Evolutionary conservation across 2,797 vertebrate genomes (phyloP), one percentile per base, ranked within the genome.

Genomic region (Aythya fuligula): DNA sequence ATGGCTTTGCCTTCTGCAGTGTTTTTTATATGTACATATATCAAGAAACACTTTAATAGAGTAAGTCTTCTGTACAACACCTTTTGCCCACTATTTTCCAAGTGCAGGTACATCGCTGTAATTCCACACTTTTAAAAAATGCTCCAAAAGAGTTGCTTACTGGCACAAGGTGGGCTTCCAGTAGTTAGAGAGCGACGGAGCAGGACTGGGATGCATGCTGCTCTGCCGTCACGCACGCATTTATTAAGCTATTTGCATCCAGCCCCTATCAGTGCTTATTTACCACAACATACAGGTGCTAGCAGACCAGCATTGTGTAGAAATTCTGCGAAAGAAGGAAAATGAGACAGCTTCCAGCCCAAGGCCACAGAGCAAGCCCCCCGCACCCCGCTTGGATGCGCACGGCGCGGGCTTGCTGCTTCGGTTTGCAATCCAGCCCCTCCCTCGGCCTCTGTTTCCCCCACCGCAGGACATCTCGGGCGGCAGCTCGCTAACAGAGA

Each of bases 1-100:
- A 76, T 0, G 20, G 82, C 60, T 92, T 73, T 64, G 60, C 81
- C 47, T 89, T 89, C 69, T 57, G 72, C 87, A 49, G 61, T 11
- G 53, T 27, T 72, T 91, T 83, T 83, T 65, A 62, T 76, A 72
- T 25, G 69, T 41, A 38, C 27, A 53, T 4, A 36, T 22, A 88
- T 76, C 84, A 87, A 64, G 89, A 94, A 94, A 77, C 45, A 49
- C 76, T 74, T 76, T 18, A 91, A 95, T 20, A 60, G 53, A 78
- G 30, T 5, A 22, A 60, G 49, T 58, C 90, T 84, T 82, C 84
- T 49, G 24, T 9, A 36, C n/a, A 11, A 36, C 2, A 5, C 64
- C 34, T 78, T 86, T 84, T 86, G 45, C 73, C 45, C 51, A 5
- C 61, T 62, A 1, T 61, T 94, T 69, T 82, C 32, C 71, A 58